These are phyloP conservation scores for Drosophila diplacantha DNA, from an alignment of 2,888 invertebrate species.

Conservation along the genomic window DNA sequence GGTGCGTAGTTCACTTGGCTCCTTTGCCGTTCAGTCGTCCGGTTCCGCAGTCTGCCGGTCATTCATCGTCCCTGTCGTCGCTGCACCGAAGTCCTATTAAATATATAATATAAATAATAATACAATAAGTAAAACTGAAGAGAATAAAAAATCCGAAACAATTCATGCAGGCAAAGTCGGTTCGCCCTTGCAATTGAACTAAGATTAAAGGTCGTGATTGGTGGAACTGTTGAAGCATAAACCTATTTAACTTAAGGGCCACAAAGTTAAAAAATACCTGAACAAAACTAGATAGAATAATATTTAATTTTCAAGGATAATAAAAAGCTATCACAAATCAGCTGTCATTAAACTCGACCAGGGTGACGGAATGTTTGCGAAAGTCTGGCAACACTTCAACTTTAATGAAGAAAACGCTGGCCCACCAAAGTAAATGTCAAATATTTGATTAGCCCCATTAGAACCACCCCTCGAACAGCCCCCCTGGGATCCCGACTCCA, in stretches of 20 bases:
- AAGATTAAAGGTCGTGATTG: background rate
- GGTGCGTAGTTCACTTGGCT: conserved; percentile 47
- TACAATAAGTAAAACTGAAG: background rate
- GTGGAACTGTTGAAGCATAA: background rate
- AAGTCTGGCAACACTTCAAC: conserved; percentile 46
- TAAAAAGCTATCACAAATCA: conserved; percentile 1
- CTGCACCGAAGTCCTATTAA: conserved; percentile 32
- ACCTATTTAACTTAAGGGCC: too few species aligned
- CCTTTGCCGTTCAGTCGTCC: conserved; percentile 6
- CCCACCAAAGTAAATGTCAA: conserved; percentile 58
- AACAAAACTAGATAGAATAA: accelerated
- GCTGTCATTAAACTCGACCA: background rate
- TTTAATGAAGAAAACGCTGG: conserved; percentile 29
- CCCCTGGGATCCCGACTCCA: conserved; percentile 11
- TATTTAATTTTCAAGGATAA: too few species aligned
- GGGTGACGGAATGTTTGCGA: conserved; percentile 5
- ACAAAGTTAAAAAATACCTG: background rate
- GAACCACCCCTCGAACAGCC: conserved; percentile 35
- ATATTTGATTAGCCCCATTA: conserved; percentile 74
- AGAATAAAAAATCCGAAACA: background rate
- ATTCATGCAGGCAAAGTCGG: background rate
- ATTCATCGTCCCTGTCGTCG: conserved; percentile 33
- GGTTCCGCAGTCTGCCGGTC: conserved; percentile 6
- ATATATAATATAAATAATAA: too few species aligned
- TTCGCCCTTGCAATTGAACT: background rate